phyloP scores from a whole-genome alignment of 2,797 vertebrate genomes.

The Sparidentex hasta region DNA sequence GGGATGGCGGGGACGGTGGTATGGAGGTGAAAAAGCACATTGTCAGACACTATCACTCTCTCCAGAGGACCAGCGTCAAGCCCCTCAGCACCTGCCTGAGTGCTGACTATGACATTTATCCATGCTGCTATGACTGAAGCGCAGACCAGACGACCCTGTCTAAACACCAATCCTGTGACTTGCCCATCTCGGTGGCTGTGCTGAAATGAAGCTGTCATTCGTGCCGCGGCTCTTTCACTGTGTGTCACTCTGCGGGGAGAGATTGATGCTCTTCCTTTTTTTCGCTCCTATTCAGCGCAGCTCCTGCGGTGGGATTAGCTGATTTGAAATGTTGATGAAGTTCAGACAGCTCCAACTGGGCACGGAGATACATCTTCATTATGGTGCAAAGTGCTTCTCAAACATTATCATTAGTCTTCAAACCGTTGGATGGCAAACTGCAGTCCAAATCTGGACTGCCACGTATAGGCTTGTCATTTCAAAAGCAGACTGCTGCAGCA shows the following conservation, averaged over 20 bases:
- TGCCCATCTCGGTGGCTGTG: constrained; percentile 44
- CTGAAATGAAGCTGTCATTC: constrained; percentile 79
- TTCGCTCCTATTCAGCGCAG: constrained; percentile 40
- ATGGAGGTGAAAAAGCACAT: constrained; percentile 70
- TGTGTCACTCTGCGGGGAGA: constrained; percentile 48
- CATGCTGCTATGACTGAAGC: constrained; percentile 69
- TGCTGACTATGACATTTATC: constrained; percentile 72
- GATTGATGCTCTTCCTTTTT: constrained; percentile 66
- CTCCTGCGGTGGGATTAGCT: constrained; percentile 62
- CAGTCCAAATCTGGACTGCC: constrained; percentile 33
- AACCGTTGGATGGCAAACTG: constrained; percentile 46
- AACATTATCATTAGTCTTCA: constrained; percentile 77
- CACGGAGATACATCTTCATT: constrained; percentile 77
- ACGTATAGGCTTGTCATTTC: constrained; percentile 43
- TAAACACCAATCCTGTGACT: constrained; percentile 74
- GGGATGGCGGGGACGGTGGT: constrained; percentile 35
- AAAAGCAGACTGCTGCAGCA: constrained; percentile 43
- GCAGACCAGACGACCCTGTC: constrained; percentile 56
- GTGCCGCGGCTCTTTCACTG: constrained; percentile 58
- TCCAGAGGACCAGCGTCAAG: constrained; percentile 59
- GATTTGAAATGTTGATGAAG: constrained; percentile 75
- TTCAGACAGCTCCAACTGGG: constrained; percentile 71
- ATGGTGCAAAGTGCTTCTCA: constrained; percentile 66
- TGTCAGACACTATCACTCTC: constrained; percentile 81
- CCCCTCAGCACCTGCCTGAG: constrained; percentile 70